Evolutionary conservation across 1,140 invertebrate genomes (phyloP).

Genomic region (Hylaeus anthracinus): DNA sequence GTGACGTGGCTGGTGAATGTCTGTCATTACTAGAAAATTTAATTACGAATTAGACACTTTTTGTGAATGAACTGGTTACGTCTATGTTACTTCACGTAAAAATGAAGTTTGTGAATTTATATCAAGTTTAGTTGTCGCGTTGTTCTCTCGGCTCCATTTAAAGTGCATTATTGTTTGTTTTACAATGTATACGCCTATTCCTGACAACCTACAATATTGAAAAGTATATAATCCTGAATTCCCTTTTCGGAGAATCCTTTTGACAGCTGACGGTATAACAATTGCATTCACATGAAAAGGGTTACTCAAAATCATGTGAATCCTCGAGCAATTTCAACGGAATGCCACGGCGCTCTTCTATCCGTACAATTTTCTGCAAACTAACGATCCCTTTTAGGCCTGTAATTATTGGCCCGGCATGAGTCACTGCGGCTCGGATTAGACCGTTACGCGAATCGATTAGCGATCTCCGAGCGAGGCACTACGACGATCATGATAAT

Average conservation of each 20-base stretch:
- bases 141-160: too few relatives aligned
- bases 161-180: too few relatives aligned
- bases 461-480: slow-evolving; percentile 22
- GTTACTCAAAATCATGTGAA: background rate
- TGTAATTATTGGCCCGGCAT: slow-evolving; percentile 30
- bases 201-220: too few relatives aligned
- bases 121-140: too few relatives aligned
- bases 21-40: too few relatives aligned
- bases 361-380: slow-evolving; percentile 19
- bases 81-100: too few relatives aligned
- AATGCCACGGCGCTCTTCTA: slow-evolving; percentile 16
- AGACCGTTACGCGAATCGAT: slow-evolving; percentile 52
- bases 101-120: too few relatives aligned
- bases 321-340: slow-evolving; percentile 3
- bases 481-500: slow-evolving; percentile 69
- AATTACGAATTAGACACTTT: too few relatives aligned
- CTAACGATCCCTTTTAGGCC: slow-evolving; percentile 19
- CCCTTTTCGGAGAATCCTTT: background rate
- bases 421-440: slow-evolving; percentile 29
- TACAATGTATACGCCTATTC: too few relatives aligned
- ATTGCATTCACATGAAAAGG: background rate
- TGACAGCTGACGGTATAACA: background rate
- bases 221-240: too few relatives aligned
- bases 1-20: too few relatives aligned
- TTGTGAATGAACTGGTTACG: too few relatives aligned